These are phyloP conservation scores for Enteromius paludinosus DNA, from an alignment of 2,797 vertebrate species.

Conservation along the genomic window DNA sequence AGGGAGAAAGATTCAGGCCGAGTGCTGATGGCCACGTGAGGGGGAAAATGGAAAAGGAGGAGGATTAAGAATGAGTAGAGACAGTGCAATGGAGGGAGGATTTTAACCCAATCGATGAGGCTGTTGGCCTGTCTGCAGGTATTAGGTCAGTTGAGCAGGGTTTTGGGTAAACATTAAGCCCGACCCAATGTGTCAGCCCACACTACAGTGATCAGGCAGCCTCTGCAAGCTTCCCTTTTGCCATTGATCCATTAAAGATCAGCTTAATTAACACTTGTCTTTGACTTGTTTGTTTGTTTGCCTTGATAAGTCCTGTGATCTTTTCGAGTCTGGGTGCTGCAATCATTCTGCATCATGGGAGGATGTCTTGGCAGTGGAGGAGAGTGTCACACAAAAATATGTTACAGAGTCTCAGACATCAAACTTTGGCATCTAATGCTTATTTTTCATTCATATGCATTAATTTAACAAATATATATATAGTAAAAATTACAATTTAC, in stretches of 20 bases:
- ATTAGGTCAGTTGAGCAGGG: slow-evolving; percentile 50
- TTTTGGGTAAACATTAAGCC: slow-evolving; percentile 28
- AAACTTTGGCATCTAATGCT: neutral
- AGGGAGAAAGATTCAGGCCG: slow-evolving; percentile 43
- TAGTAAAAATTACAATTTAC: too few species aligned
- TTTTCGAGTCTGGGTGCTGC: slow-evolving; percentile 46
- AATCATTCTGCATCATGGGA: slow-evolving; percentile 12
- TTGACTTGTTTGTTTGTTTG: slow-evolving; percentile 74
- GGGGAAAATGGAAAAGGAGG: slow-evolving; percentile 49
- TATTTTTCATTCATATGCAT: neutral
- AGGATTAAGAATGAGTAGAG: slow-evolving; percentile 57
- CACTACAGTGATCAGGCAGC: slow-evolving; percentile 26
- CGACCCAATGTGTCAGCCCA: slow-evolving; percentile 10
- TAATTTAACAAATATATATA: neutral
- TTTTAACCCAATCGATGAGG: slow-evolving; percentile 44
- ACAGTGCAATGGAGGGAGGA: slow-evolving; percentile 43
- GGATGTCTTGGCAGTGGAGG: slow-evolving; percentile 6
- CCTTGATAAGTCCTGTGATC: slow-evolving; percentile 76
- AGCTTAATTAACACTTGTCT: slow-evolving; percentile 75
- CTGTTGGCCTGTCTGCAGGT: slow-evolving; percentile 47
- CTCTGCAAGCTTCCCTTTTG: slow-evolving; percentile 55
- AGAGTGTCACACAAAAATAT: neutral
- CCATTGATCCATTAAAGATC: slow-evolving; percentile 77
- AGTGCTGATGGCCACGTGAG: slow-evolving; percentile 46
- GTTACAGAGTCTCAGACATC: neutral